These are phyloP conservation scores for Andrena flavipes DNA, from an alignment of 2,888 invertebrate genomes.

Conservation along the genomic window DNA sequence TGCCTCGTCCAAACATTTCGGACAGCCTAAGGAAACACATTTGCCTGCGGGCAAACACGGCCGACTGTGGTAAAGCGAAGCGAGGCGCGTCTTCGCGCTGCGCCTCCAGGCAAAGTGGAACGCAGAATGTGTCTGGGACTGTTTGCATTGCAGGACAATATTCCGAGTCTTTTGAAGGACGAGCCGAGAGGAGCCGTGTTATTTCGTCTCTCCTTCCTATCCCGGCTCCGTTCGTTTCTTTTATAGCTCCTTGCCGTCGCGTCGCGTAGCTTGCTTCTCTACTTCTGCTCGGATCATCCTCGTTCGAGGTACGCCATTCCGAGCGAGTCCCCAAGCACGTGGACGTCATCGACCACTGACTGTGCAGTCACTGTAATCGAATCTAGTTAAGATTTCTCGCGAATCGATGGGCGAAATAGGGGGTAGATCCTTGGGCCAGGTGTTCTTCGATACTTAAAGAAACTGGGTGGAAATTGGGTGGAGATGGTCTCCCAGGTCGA, in stretches of 20 bases:
- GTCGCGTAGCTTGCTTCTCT: not conserved
- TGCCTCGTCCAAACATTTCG: conserved; percentile 80
- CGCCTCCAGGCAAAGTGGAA: conserved; percentile 76
- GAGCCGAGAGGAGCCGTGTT: conserved; percentile 73
- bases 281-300: not conserved
- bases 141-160: conserved; percentile 82
- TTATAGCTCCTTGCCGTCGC: conserved; percentile 43
- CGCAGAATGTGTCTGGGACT: conserved; percentile 80
- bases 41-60: conserved; percentile 82
- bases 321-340: too few species aligned
- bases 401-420: too few species aligned
- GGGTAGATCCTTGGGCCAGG: too few species aligned
- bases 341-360: too few species aligned
- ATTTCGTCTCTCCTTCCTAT: conserved; percentile 68
- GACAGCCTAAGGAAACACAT: conserved; percentile 84
- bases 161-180: conserved; percentile 79
- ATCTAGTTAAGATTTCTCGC: too few species aligned
- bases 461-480: too few species aligned
- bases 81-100: conserved; percentile 72
- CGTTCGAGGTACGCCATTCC: too few species aligned
- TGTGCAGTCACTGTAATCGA: too few species aligned
- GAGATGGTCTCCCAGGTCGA: too few species aligned
- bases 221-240: conserved; percentile 47
- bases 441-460: too few species aligned
- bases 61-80: conserved; percentile 41